Evolutionary conservation across 1,140 invertebrate species (phyloP), one percentile per base, ranked within the genome.

Genomic region (Plutomurus gul): DNA sequence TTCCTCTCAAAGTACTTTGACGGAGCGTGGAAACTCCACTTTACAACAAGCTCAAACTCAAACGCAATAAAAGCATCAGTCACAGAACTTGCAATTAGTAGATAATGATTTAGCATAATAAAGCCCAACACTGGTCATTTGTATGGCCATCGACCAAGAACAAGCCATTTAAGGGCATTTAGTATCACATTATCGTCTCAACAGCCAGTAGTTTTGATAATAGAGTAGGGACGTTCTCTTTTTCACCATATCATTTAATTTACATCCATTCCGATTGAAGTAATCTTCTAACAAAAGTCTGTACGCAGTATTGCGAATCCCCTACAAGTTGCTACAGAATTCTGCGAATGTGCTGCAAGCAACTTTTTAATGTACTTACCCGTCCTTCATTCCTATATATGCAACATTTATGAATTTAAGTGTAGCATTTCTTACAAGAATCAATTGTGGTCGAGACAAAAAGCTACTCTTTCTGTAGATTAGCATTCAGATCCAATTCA

Each of bases 91-190:
- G n/a, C 2, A 43, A 43, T 13, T 43, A 43, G n/a, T 43, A 43
- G n/a, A 43, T 43, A n/a, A 43, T 43, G 39, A 13, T 7, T 43
- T n/a, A 10, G 39, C n/a, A 43, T 43, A 10, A 43, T 10, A 43
- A 43, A 13, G 13, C 5, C 7, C 4, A 60, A 60, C 16, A 60
- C 13, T 65, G 30, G 25, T 33, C 30, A 30, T 36, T 18, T 65
- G 56, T n/a, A 65, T 72, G 70, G 70, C 40, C 70, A 72, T 72
- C 70, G 37, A 40, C 70, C 40, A 40, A 46, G 37, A 46, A 39
- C 70, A 25, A 72, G 70, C 70, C 70, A 72, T 72, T 72, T 72
- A 72, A 37, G 70, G 70, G 70, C 70, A 72, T 72, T 72, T 72
- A 72, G 70, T 40, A 72, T 72, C 70, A 72, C 70, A 72, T 72